A percentile compares a stretch with the other conserved stretches of the same genome.
Conservation (phyloP, 2,888 invertebrate genomes). For the Chrysomela aeneicollis region DNA sequence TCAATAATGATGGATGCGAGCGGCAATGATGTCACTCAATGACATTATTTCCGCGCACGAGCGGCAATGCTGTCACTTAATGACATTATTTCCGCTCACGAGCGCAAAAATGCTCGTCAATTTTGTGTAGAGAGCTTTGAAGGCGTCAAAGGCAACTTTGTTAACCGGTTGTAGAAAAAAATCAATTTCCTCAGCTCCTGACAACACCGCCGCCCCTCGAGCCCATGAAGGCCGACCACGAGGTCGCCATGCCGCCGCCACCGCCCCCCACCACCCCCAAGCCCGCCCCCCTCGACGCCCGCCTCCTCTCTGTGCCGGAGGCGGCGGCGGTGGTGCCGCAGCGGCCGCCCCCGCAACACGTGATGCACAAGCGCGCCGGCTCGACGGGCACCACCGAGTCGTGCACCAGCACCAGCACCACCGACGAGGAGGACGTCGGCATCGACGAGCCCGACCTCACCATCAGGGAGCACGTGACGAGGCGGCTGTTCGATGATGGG, state of each 20-base stretch:
- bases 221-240: slow-evolving; percentile 28
- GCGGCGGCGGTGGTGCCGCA: slow-evolving; percentile 23
- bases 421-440: slow-evolving; percentile 63
- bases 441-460: slow-evolving; percentile 63
- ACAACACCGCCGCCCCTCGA: neutral
- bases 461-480: slow-evolving; percentile 59
- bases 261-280: slow-evolving; percentile 7
- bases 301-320: slow-evolving; percentile 50
- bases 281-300: slow-evolving; percentile 42
- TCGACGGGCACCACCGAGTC: slow-evolving; percentile 62
- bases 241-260: slow-evolving; percentile 22
- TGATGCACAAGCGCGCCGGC: slow-evolving; percentile 29
- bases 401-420: slow-evolving; percentile 64
- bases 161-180: too few species aligned
- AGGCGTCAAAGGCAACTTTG: too few species aligned
- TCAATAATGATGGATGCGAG: too few species aligned
- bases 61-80: too few species aligned
- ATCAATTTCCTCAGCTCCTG: slow-evolving; percentile 9
- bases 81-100: too few species aligned
- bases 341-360: slow-evolving; percentile 23
- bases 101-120: too few species aligned
- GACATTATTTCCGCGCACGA: too few species aligned
- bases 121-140: too few species aligned
- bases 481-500: slow-evolving; percentile 59
- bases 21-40: too few species aligned